Conservation (phyloP, 1,140 invertebrate genomes). For the Heliconius hermathena region DNA sequence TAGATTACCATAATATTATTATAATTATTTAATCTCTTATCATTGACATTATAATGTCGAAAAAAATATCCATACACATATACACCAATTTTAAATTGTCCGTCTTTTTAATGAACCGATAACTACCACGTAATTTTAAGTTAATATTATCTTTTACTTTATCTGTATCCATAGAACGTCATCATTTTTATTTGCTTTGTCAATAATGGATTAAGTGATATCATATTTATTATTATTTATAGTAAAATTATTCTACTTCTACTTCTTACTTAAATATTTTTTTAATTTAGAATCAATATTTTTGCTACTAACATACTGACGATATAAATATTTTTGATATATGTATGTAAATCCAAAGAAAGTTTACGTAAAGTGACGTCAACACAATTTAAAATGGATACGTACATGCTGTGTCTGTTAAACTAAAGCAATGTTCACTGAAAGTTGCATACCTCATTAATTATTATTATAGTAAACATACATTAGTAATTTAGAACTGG, state of each 20-base stretch:
- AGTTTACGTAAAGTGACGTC: not conserved
- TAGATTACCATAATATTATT: too few relatives aligned
- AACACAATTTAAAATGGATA: not conserved
- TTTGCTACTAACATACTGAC: not conserved
- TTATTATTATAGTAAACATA: not conserved
- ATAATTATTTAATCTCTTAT: too few relatives aligned
- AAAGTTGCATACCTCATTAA: conserved; percentile 1
- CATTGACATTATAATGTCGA: too few relatives aligned
- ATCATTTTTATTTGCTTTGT: not conserved
- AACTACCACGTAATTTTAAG: not conserved
- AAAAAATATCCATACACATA: too few relatives aligned
- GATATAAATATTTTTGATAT: not conserved
- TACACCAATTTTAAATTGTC: too few relatives aligned
- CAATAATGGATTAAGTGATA: too few relatives aligned
- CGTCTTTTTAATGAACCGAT: too few relatives aligned
- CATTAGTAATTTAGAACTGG: conserved; percentile 10
- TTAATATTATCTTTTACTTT: not conserved
- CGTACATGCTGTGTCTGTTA: not conserved
- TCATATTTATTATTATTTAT: too few relatives aligned
- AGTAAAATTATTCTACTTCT: too few relatives aligned
- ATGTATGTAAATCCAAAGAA: not conserved
- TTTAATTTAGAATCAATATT: not conserved
- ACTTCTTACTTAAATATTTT: too few relatives aligned
- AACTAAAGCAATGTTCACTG: not conserved
- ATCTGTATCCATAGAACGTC: not conserved